Conservation (phyloP, 2,113 vertebrate species). For the Megatriorchis doriae region DNA sequence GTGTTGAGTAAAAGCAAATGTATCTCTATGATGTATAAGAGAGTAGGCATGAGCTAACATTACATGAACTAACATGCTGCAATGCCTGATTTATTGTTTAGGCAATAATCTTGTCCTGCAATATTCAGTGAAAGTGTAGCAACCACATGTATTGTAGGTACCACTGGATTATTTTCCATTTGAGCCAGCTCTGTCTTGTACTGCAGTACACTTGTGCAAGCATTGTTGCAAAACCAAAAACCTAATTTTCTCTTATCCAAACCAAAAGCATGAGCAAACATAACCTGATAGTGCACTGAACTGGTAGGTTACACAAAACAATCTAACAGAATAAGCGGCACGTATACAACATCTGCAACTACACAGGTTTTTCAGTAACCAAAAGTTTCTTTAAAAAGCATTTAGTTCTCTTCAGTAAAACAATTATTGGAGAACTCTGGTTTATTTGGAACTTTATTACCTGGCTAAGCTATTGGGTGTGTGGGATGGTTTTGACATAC, state of each 20-base stretch:
- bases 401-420: background rate
- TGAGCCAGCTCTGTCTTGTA: background rate
- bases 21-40: background rate
- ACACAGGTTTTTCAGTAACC: background rate
- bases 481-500: background rate
- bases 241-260: background rate
- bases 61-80: background rate
- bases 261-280: background rate
- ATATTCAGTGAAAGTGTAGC: background rate
- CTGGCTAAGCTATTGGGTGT: background rate
- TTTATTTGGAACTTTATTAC: background rate
- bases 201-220: background rate
- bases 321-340: background rate
- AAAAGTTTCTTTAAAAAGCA: background rate
- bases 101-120: background rate
- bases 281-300: background rate
- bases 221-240: background rate
- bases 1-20: background rate
- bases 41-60: background rate
- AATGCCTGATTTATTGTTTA: background rate
- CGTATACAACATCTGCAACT: background rate
- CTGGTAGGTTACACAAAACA: background rate
- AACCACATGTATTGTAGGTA: background rate
- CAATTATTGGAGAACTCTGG: background rate
- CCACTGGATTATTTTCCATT: background rate